A percentile compares a stretch with the other conserved stretches of the same genome.
Evolutionary conservation across 2,888 invertebrate genomes (phyloP).

Genomic region (Chymomyza procnemis): DNA sequence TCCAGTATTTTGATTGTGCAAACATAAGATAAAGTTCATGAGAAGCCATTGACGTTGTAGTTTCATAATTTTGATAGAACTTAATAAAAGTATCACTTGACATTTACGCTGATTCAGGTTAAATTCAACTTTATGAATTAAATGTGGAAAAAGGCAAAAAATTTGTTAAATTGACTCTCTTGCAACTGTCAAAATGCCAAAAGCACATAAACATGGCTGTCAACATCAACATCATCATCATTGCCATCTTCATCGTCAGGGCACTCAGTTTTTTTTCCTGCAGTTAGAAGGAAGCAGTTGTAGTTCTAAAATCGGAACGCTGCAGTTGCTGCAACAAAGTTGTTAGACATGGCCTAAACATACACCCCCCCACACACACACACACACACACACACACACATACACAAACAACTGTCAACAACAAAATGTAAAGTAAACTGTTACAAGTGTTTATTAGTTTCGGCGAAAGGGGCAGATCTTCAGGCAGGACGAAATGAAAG

Average conservation of each 20-base stretch:
- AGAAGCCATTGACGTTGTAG: constrained; percentile 51
- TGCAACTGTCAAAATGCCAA: constrained; percentile 48
- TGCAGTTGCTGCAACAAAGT: background rate
- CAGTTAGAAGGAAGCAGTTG: constrained; percentile 15
- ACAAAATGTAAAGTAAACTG: constrained; percentile 58
- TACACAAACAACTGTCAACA: background rate
- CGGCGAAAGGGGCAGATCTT: background rate
- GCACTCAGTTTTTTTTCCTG: constrained; percentile 28
- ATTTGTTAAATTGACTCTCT: constrained; percentile 16
- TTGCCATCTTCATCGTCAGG: background rate
- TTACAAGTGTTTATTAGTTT: constrained; percentile 56
- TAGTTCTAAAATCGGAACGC: constrained; percentile 7
- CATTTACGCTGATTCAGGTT: background rate
- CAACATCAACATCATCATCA: too few relatives aligned
- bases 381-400: background rate
- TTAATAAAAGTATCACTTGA: constrained; percentile 47
- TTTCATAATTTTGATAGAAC: constrained; percentile 38
- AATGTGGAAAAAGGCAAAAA: background rate
- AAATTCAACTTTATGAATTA: constrained; percentile 56
- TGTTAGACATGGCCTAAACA: background rate
- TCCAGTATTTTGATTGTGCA: constrained; percentile 7
- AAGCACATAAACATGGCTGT: background rate
- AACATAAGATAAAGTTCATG: constrained; percentile 57
- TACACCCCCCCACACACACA: background rate
- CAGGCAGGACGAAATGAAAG: constrained; percentile 18